phyloP scores from a whole-genome alignment of 2,797 vertebrate genomes.

The Anguilla marmorata region DNA sequence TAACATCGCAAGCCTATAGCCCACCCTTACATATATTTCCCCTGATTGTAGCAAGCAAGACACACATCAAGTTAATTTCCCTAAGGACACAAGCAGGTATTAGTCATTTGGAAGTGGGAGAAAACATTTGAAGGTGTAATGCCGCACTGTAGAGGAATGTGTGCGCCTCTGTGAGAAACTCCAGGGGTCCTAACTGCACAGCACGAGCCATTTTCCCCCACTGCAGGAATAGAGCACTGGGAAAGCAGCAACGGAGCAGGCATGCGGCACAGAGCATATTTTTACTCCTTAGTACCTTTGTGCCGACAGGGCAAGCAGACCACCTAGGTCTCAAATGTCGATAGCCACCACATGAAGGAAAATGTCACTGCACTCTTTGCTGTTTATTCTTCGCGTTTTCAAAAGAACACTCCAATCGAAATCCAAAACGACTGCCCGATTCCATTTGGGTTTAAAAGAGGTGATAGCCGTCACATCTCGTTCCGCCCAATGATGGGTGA shows the following conservation, averaged over 20 bases:
- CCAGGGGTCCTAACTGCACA: not conserved
- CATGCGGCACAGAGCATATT: not conserved
- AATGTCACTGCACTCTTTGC: not conserved
- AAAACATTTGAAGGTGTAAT: not conserved
- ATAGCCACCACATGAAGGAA: not conserved
- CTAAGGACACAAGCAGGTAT: not conserved
- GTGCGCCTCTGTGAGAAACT: not conserved
- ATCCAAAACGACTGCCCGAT: not conserved
- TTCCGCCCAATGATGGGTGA: not conserved
- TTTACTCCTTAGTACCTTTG: not conserved
- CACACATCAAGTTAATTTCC: constrained; percentile 17
- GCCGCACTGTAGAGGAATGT: not conserved
- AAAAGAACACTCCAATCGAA: not conserved
- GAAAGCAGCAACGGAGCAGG: not conserved
- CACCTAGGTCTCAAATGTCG: not conserved
- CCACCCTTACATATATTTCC: not conserved
- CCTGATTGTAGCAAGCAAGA: not conserved
- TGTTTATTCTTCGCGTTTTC: not conserved
- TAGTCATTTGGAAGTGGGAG: not conserved
- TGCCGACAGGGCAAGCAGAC: not conserved
- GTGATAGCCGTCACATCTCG: not conserved
- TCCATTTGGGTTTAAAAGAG: not conserved
- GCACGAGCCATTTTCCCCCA: not conserved
- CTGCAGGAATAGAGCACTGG: not conserved
- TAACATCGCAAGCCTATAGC: not conserved